phyloP scores from a whole-genome alignment of 2,888 invertebrate species.

The Teleogryllus oceanicus region DNA sequence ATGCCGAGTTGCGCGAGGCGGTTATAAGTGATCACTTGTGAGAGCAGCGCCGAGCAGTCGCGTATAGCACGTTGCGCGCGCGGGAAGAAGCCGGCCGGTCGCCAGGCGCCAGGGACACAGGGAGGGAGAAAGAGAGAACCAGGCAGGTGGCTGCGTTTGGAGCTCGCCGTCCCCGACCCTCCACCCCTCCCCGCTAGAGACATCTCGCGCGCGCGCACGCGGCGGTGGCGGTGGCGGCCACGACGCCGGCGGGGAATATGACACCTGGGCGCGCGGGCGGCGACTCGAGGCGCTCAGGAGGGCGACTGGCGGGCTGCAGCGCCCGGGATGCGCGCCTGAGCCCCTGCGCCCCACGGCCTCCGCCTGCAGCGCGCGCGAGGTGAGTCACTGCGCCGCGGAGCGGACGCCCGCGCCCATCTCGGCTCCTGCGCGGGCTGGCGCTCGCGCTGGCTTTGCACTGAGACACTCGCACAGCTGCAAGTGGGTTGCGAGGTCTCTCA shows the following conservation, averaged over 20 bases:
- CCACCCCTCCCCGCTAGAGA: neutral
- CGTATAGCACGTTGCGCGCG: neutral
- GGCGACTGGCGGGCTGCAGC: too few relatives aligned
- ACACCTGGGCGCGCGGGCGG: neutral
- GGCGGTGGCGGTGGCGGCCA: neutral
- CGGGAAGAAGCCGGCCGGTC: neutral
- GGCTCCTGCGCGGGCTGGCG: too few relatives aligned
- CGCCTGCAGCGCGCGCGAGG: too few relatives aligned
- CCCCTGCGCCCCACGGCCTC: too few relatives aligned
- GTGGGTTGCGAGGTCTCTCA: too few relatives aligned
- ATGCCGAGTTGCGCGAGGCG: neutral
- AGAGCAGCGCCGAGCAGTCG: neutral
- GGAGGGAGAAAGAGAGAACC: too few relatives aligned
- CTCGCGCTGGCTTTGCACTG: too few relatives aligned
- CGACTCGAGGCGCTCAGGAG: too few relatives aligned
- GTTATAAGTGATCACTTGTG: neutral
- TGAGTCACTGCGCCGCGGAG: too few relatives aligned
- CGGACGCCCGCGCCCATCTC: too few relatives aligned
- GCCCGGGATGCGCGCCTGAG: too few relatives aligned
- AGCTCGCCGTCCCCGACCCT: neutral
- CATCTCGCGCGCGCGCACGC: neutral
- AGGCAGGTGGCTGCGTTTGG: neutral
- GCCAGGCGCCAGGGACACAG: neutral
- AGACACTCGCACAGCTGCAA: too few relatives aligned
- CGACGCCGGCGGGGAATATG: neutral